These are phyloP conservation scores for Enteromius radiatus DNA, from an alignment of 2,797 vertebrate genomes.

Conservation along the genomic window DNA sequence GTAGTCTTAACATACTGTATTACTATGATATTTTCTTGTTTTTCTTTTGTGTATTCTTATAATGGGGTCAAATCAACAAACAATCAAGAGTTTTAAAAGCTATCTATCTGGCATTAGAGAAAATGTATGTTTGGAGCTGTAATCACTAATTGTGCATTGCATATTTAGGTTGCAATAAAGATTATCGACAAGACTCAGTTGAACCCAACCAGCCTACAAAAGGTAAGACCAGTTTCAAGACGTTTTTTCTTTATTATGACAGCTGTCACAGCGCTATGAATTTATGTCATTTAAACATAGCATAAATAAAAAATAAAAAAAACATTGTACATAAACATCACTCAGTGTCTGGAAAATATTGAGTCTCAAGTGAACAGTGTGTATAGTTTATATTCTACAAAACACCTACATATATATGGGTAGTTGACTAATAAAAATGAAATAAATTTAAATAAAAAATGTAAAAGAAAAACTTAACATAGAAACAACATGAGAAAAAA, in stretches of 20 bases:
- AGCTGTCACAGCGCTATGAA: background rate
- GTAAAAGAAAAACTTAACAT: too few species aligned
- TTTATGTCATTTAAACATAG: background rate
- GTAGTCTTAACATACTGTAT: background rate
- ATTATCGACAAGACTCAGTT: constrained; percentile 96
- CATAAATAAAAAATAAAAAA: background rate
- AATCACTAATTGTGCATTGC: constrained; percentile 19
- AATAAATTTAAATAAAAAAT: too few species aligned
- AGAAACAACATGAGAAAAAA: too few species aligned
- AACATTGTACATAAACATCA: background rate
- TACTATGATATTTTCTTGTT: background rate
- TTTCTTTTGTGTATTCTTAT: background rate
- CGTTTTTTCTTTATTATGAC: background rate
- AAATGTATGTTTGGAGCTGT: background rate
- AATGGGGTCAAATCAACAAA: background rate
- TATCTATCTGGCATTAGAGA: background rate
- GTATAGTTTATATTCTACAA: background rate
- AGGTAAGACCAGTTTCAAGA: constrained; percentile 76
- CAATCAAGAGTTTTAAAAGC: too few species aligned
- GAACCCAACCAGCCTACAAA: constrained; percentile 94
- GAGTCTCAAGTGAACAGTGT: background rate
- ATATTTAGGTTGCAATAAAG: constrained; percentile 93
- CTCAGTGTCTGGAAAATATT: background rate
- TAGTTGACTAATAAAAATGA: too few species aligned
- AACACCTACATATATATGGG: too few species aligned